Conservation (phyloP, 37 sponge, comb jelly and placozoan species). For the Ephydatia muelleri region DNA sequence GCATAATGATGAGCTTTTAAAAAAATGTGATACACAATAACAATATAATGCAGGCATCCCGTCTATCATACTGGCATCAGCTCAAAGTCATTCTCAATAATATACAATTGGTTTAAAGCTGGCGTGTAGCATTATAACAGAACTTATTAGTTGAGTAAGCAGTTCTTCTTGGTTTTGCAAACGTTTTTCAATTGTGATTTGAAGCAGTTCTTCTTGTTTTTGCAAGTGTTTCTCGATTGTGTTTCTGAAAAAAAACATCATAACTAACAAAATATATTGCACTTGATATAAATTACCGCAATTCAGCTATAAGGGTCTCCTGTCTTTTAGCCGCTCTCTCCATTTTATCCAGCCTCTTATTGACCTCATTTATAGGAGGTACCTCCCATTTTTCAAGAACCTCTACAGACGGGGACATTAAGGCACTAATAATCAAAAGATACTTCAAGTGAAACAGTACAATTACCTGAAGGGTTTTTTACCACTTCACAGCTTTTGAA, state of each 20-base stretch:
- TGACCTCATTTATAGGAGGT: slow-evolving; percentile 66
- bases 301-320: slow-evolving; percentile 7
- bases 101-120: too few relatives aligned
- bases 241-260: neutral
- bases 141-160: neutral
- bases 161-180: neutral
- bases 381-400: slow-evolving; percentile 74
- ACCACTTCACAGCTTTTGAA: slow-evolving; percentile 34
- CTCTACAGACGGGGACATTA: neutral
- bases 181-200: neutral
- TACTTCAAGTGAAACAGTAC: neutral
- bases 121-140: neutral
- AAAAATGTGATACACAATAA: too few relatives aligned
- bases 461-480: slow-evolving; percentile 45
- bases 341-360: slow-evolving; percentile 41
- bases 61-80: too few relatives aligned
- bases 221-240: too few relatives aligned
- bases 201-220: neutral
- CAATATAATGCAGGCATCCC: too few relatives aligned
- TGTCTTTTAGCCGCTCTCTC: slow-evolving; percentile 23
- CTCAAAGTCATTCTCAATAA: too few relatives aligned
- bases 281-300: neutral
- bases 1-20: too few relatives aligned
- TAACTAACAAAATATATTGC: neutral
- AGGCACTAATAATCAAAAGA: neutral